phyloP scores from a whole-genome alignment of 2,797 vertebrate species.

The Scolopax rusticola region DNA sequence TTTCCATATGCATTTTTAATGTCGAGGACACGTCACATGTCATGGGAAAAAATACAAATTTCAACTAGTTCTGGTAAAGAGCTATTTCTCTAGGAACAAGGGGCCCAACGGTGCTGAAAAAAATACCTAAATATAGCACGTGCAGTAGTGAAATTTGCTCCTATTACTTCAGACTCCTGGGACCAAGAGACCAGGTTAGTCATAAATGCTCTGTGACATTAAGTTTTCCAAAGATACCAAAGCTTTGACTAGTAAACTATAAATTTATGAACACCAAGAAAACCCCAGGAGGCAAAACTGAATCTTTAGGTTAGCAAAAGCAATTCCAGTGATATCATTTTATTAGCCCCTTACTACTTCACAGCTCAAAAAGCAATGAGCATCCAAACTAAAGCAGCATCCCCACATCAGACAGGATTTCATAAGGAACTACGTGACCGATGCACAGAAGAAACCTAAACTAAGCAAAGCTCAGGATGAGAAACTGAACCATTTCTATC shows the following conservation, averaged over 20 bases:
- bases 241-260: conserved; percentile 21
- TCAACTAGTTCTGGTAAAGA: not conserved
- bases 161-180: conserved; percentile 48
- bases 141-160: conserved; percentile 28
- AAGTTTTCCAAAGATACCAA: conserved; percentile 52
- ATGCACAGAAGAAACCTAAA: not conserved
- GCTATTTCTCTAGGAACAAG: not conserved
- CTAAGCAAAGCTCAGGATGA: not conserved
- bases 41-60: conserved; percentile 15
- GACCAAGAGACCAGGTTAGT: conserved; percentile 35
- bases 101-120: not conserved
- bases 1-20: conserved; percentile 33
- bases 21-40: not conserved
- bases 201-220: conserved; percentile 41
- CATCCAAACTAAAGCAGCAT: not conserved
- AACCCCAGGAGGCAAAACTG: not conserved
- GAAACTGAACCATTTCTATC: not conserved
- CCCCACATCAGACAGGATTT: not conserved
- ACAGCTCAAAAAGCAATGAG: not conserved
- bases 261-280: conserved; percentile 9
- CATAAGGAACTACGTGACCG: not conserved
- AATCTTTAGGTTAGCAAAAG: not conserved
- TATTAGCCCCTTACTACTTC: not conserved
- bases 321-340: conserved; percentile 14
- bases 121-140: not conserved